Base-by-base conservation (phyloP, 2,797 vertebrate species). In the Crypturellus tataupa region DNA sequence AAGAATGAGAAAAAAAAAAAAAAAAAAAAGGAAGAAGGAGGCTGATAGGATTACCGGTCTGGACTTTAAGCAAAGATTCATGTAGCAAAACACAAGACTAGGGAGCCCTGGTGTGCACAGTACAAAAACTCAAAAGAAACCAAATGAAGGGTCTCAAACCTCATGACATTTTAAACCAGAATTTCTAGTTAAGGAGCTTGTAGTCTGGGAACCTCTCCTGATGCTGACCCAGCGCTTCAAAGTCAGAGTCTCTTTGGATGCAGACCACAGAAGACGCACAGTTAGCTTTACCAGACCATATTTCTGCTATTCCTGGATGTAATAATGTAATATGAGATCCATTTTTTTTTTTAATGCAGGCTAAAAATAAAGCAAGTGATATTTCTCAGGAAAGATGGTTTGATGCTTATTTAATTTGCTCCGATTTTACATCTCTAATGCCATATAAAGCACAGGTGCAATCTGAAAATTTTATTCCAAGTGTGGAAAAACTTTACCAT, bases 131-230 rank as follows among this genome's bases (percentile, higher is more conserved):
- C 15, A 63, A 63, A 67, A 80, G 46, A n/a, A 62, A 27, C 64
- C 47, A 37, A 39, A n/a, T 24, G 12, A 5, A 77, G 18, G 20
- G 89, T 59, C 56, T 77, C 20, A 70, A 70, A 12, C 7, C 85
- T 80, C 82, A 73, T 31, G 11, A 21, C n/a, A 59, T 63, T 80
- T 91, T 89, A 93, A 89, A 84, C 20, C 27, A 91, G 25, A 91
- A 87, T 10, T 15, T 63, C 31, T 40, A 59, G 25, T n/a, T 47
- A 85, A 82, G 40, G 18, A 87, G 58, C 2, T 42, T 25, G 77
- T 69, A 83, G 87, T 75, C n/a, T 81, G 40, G 19, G 20, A 83
- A 89, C 25, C 37, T 81, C 29, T 15, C 29, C 33, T 51, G 47
- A 5, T 2, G 6, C 23, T 2, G 2, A 56, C 1, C 4, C 5